Evolutionary conservation across 64 coral and sea anemone species (phyloP).

Genomic region (Porites australiensis): DNA sequence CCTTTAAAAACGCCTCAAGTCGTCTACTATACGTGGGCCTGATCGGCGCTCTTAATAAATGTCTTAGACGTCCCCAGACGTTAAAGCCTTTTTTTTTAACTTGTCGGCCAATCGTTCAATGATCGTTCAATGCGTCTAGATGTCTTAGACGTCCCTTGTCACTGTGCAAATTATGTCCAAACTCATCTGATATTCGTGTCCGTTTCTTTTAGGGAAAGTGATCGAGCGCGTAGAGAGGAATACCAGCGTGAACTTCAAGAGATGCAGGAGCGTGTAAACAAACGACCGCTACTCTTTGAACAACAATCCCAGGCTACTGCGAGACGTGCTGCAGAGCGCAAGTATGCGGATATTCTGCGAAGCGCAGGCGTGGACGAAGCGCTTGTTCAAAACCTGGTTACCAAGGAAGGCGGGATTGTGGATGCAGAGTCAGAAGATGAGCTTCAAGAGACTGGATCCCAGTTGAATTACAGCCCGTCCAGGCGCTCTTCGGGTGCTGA

Average conservation of each 20-base stretch:
- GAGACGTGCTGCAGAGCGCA: conserved; percentile 88
- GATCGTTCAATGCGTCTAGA: too few species aligned
- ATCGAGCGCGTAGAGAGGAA: conserved; percentile 81
- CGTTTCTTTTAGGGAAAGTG: conserved; percentile 71
- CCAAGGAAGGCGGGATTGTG: conserved; percentile 90
- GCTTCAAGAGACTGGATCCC: conserved; percentile 58
- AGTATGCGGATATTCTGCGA: conserved; percentile 93
- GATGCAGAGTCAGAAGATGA: conserved; percentile 90
- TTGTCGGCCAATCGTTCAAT: too few species aligned
- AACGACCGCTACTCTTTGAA: conserved; percentile 95
- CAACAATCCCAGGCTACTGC: conserved; percentile 91
- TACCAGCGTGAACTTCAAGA: conserved; percentile 89
- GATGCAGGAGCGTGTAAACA: conserved; percentile 77
- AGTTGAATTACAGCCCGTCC: conserved; percentile 5
- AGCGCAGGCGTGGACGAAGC: conserved; percentile 90
- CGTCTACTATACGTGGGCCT: too few species aligned
- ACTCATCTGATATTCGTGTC: neutral
- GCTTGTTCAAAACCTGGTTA: conserved; percentile 88
- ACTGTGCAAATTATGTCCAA: too few species aligned
- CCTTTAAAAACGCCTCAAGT: too few species aligned
- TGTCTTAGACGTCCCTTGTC: too few species aligned
- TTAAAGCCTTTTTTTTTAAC: too few species aligned
- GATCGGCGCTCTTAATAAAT: too few species aligned
- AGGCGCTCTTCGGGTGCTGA: conserved; percentile 26
- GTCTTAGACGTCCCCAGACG: too few species aligned